Conservation (phyloP, 2,888 invertebrate genomes). For the Athetis lepigone region DNA sequence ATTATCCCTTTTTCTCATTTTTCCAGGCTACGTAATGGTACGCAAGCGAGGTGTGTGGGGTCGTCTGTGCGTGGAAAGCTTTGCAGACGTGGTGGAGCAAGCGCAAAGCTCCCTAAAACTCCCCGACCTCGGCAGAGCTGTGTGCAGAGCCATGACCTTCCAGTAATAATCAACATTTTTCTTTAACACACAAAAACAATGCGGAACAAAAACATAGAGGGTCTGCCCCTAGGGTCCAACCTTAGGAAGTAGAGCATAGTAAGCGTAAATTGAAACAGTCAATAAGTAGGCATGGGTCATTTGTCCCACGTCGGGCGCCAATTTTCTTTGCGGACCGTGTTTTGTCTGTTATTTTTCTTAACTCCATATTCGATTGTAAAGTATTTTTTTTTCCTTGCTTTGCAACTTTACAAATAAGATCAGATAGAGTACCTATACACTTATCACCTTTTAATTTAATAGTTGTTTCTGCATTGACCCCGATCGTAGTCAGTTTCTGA, state of each 20-base stretch:
- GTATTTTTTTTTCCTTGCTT: no score
- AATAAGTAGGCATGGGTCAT: background rate
- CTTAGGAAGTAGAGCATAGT: background rate
- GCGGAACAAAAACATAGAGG: background rate
- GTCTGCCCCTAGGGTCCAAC: no score
- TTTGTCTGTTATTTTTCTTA: background rate
- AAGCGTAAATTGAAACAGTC: constrained; percentile 4
- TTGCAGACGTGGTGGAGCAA: constrained; percentile 90
- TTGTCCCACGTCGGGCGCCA: constrained; percentile 39
- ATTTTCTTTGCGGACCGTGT: background rate
- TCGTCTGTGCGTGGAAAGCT: constrained; percentile 93
- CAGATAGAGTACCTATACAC: no score
- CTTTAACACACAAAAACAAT: constrained; percentile 6
- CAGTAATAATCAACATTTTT: constrained; percentile 86
- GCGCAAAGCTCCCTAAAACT: constrained; percentile 92
- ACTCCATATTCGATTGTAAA: no score
- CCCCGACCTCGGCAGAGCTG: constrained; percentile 93
- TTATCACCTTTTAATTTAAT: no score
- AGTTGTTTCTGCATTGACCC: no score
- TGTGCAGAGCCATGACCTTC: constrained; percentile 94
- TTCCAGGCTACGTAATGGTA: constrained; percentile 93
- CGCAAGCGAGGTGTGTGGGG: constrained; percentile 94
- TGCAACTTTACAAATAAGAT: no score
- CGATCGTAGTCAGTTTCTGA: no score
- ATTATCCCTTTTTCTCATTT: background rate